Evolutionary conservation across 2,797 vertebrate genomes (phyloP).

Genomic region (Oryzias sinensis): DNA sequence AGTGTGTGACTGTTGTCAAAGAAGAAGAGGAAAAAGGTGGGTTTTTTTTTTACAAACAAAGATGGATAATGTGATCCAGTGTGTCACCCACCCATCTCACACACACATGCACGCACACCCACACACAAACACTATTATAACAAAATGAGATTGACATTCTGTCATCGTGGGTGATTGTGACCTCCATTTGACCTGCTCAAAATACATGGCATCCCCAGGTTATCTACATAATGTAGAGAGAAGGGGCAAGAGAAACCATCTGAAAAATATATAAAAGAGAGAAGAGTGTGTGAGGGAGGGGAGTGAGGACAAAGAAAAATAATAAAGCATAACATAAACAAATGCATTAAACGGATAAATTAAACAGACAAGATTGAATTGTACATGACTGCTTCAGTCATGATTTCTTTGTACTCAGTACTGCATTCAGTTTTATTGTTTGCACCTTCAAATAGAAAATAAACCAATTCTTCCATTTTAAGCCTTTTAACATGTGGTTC

Average conservation of each 20-base stretch:
- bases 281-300: slow-evolving; percentile 51
- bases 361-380: slow-evolving; percentile 64
- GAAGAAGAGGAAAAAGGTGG: too few relatives aligned
- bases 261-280: slow-evolving; percentile 58
- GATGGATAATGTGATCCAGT: too few relatives aligned
- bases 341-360: slow-evolving; percentile 55
- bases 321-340: slow-evolving; percentile 31
- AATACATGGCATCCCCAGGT: slow-evolving; percentile 76
- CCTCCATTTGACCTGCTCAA: slow-evolving; percentile 81
- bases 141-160: slow-evolving; percentile 74
- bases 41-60: too few relatives aligned
- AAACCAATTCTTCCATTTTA: too few relatives aligned
- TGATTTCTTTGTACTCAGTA: too few relatives aligned
- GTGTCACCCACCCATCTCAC: slow-evolving; percentile 17
- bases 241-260: slow-evolving; percentile 76
- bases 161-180: slow-evolving; percentile 81
- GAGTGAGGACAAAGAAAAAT: slow-evolving; percentile 23
- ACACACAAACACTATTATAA: slow-evolving; percentile 57
- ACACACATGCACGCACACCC: too few relatives aligned
- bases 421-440: too few relatives aligned
- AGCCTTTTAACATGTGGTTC: too few relatives aligned
- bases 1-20: too few relatives aligned
- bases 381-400: too few relatives aligned
- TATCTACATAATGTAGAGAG: slow-evolving; percentile 83
- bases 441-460: too few relatives aligned